Evolutionary conservation across 1,140 invertebrate genomes (phyloP).

Genomic region (Ceratina calcarata): DNA sequence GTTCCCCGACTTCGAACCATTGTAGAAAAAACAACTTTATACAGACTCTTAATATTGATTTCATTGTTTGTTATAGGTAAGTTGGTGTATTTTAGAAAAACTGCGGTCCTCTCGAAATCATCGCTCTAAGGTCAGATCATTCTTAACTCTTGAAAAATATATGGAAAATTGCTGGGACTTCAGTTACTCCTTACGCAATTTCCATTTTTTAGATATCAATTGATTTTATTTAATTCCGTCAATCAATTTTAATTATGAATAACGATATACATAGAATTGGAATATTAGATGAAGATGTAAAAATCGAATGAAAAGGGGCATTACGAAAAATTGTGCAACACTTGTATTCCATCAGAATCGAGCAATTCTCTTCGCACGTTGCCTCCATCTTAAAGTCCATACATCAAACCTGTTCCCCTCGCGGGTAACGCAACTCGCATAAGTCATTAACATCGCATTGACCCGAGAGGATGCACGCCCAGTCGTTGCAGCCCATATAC

Average conservation of each 20-base stretch:
- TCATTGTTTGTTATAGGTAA: slow-evolving; percentile 60
- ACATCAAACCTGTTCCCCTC: slow-evolving; percentile 33
- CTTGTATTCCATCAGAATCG: slow-evolving; percentile 14
- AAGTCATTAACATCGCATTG: slow-evolving; percentile 57
- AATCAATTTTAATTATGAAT: not conserved
- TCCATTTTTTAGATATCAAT: no score
- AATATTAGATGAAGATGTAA: no score
- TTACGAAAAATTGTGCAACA: not conserved
- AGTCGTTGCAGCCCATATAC: slow-evolving; percentile 53
- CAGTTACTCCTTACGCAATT: no score
- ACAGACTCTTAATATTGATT: slow-evolving; percentile 1
- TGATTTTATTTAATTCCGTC: no score
- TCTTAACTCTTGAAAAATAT: not conserved
- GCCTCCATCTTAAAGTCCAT: slow-evolving; percentile 10
- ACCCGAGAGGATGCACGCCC: slow-evolving; percentile 40
- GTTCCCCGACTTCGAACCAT: not conserved
- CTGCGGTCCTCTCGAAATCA: not conserved
- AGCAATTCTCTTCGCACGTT: slow-evolving; percentile 13
- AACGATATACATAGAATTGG: no score
- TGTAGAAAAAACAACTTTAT: not conserved
- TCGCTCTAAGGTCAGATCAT: slow-evolving; percentile 37
- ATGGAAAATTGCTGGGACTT: no score
- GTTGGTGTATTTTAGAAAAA: not conserved
- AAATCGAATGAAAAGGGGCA: no score
- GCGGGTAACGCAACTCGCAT: slow-evolving; percentile 27